phyloP scores from a whole-genome alignment of 1,140 invertebrate genomes.

The Drosophila willistoni region DNA sequence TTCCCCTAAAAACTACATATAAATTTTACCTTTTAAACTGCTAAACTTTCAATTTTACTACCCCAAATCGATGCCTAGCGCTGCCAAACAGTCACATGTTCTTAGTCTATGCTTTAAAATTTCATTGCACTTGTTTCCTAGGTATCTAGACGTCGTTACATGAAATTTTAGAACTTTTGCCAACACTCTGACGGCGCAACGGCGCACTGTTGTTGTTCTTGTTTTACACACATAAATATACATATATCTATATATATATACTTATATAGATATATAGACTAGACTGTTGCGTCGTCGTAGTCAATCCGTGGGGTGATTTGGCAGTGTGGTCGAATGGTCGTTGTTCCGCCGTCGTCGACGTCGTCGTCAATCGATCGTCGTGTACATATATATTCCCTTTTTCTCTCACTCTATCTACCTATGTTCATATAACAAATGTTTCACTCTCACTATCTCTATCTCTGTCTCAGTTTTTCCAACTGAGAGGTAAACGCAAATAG shows the following conservation, averaged over 20 bases:
- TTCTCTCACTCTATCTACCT: neutral
- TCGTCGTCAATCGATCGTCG: slow-evolving; percentile 3
- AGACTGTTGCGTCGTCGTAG: slow-evolving; percentile 4
- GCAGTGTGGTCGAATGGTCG: slow-evolving; percentile 1
- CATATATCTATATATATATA: too few relatives aligned
- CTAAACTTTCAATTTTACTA: too few relatives aligned
- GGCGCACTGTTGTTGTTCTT: slow-evolving; percentile 1
- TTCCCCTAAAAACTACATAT: too few relatives aligned
- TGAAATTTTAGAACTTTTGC: neutral
- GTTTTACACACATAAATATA: neutral
- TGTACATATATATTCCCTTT: neutral
- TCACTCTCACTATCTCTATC: neutral
- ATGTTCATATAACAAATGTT: neutral
- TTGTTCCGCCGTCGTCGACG: too few relatives aligned
- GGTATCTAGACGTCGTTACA: neutral
- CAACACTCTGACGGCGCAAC: neutral
- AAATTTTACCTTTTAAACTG: too few relatives aligned
- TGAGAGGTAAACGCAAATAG: slow-evolving; percentile 9
- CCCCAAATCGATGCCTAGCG: too few relatives aligned
- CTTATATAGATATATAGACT: neutral
- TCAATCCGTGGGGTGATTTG: slow-evolving; percentile 12
- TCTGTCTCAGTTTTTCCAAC: neutral
- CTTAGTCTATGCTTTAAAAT: too few relatives aligned
- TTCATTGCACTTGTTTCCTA: neutral
- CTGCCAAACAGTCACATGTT: too few relatives aligned